Conservation (phyloP, 37 sponge, comb jelly and placozoan species). For the Chondrilla cf. caribensis region DNA sequence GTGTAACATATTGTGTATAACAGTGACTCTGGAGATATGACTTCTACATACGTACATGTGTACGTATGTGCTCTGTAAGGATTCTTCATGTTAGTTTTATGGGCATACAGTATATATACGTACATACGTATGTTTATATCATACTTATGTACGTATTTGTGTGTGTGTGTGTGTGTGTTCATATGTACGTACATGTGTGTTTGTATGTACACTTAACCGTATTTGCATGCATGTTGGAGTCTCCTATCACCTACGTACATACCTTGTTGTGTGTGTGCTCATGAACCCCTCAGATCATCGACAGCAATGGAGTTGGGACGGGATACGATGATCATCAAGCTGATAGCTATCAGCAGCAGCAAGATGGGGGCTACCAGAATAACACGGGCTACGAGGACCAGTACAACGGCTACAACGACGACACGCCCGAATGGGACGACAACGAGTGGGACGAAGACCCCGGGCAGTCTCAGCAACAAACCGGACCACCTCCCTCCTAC, state of each 20-base stretch:
- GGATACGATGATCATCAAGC: neutral
- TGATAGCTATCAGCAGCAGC: neutral
- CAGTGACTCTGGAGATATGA: too few relatives aligned
- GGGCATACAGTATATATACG: too few relatives aligned
- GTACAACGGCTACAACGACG: neutral
- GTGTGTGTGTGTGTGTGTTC: too few relatives aligned
- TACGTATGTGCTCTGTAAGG: too few relatives aligned
- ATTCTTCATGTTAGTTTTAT: too few relatives aligned
- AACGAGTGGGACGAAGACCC: constrained; percentile 25
- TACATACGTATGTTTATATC: too few relatives aligned
- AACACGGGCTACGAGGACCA: constrained; percentile 5
- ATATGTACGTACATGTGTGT: too few relatives aligned
- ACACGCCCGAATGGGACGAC: neutral
- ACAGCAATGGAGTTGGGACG: neutral
- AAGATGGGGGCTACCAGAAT: neutral
- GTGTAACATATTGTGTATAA: too few relatives aligned
- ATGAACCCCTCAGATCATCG: neutral
- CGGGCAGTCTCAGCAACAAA: too few relatives aligned
- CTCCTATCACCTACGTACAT: neutral
- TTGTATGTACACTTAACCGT: too few relatives aligned
- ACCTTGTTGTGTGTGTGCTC: neutral
- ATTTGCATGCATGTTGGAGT: neutral
- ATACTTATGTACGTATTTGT: too few relatives aligned
- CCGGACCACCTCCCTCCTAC: neutral
- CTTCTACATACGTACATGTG: too few relatives aligned